These are phyloP conservation scores for Echinarachnius parma DNA, from an alignment of 53 echinoderm and acorn worm species.

Conservation along the genomic window DNA sequence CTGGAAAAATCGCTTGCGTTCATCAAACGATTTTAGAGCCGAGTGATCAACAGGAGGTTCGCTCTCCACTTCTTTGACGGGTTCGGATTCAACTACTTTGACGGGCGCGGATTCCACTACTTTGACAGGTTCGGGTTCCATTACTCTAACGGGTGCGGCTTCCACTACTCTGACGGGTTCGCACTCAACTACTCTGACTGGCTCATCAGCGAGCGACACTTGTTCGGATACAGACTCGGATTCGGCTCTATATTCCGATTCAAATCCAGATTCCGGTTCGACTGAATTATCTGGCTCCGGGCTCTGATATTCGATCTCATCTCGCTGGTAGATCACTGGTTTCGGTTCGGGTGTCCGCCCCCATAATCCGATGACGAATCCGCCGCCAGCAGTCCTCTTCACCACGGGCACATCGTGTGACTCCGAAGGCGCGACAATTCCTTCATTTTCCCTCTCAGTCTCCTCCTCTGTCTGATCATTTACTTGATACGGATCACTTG, in stretches of 20 bases:
- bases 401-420: constrained; percentile 27
- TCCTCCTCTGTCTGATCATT: background rate
- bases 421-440: background rate
- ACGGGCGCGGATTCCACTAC: no score
- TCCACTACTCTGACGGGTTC: constrained; percentile 6
- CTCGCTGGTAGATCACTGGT: background rate
- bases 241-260: constrained; percentile 12
- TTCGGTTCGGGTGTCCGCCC: constrained; percentile 7
- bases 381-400: constrained; percentile 15
- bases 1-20: no score
- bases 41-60: no score
- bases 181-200: constrained; percentile 20
- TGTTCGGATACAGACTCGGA: constrained; percentile 3
- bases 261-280: constrained; percentile 37
- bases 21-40: no score
- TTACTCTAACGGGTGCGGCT: no score
- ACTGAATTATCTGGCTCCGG: background rate
- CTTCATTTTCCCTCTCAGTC: constrained; percentile 30
- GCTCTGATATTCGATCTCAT: background rate
- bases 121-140: no score
- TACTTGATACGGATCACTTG: background rate
- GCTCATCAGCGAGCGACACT: constrained; percentile 16
- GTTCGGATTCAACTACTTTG: no score
- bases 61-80: no score
- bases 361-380: constrained; percentile 42